Conservation (phyloP, 1,140 invertebrate species). For the Cryptotermes secundus region DNA sequence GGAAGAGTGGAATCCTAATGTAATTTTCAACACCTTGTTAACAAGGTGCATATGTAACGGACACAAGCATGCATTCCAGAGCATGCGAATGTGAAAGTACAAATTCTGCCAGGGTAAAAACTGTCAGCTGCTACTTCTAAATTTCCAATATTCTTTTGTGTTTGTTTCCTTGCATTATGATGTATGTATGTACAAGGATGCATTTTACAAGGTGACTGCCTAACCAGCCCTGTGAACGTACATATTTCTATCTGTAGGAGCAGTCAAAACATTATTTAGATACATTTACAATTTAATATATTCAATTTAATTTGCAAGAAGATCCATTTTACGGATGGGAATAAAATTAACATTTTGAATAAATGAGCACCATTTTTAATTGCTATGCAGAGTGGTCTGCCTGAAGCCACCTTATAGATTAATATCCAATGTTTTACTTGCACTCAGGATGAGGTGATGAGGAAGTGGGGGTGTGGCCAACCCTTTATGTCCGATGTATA, state of each 20-base stretch:
- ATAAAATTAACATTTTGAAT: background rate
- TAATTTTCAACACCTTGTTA: background rate
- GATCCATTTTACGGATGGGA: background rate
- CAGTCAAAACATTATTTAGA: background rate
- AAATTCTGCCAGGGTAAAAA: background rate
- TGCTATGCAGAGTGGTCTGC: background rate
- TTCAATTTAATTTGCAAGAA: background rate
- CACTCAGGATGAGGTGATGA: background rate
- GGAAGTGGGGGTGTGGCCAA: background rate
- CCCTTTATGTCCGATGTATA: background rate
- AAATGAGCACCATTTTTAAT: background rate
- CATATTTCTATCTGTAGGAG: background rate
- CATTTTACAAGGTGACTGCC: background rate
- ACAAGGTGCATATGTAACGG: background rate
- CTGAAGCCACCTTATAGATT: background rate
- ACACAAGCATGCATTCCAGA: background rate
- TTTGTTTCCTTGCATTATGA: background rate
- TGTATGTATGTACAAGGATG: background rate
- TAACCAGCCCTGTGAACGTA: constrained; percentile 3
- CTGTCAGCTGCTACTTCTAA: background rate
- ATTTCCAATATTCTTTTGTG: background rate
- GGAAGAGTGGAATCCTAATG: too few relatives aligned
- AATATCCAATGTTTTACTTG: background rate
- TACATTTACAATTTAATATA: background rate
- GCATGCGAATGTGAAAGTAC: background rate